Base-by-base conservation (phyloP, 2,113 vertebrate species). In the Calonectris borealis region DNA sequence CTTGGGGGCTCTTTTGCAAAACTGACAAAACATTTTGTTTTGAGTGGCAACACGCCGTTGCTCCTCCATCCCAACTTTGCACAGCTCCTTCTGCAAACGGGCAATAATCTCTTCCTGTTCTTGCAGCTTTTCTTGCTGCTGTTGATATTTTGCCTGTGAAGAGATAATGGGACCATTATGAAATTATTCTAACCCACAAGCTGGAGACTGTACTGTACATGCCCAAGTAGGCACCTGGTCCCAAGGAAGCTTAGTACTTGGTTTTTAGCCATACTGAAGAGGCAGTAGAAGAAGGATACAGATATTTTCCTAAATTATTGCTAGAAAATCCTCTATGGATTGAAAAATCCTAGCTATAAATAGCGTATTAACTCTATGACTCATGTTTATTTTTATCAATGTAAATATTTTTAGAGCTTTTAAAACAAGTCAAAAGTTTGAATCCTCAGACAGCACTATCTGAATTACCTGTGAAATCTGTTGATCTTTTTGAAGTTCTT, bases 401-500 rank as follows among this genome's bases (percentile, higher is more conserved):
- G 11, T 27, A 86, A 89, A 20, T 68, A 92, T 57, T 90, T 72
- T 72, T 31, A 85, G 7, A 46, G 7, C 17, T 89, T 79, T 54
- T 16, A 12, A 44, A 58, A 75, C 2, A 69, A 64, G n/a, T 21
- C 13, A 29, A 31, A 79, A 65, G 58, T 71, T 72, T 70, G 73
- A 86, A 46, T 64, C 11, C 18, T 87, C 49, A 83, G n/a, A 21
- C 25, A 88, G 46, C 4, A 42, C 24, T 52, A 22, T 48, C 29
- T 40, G 38, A 94, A 84, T 68, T 96, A 99, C 99, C 98, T 98
- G 98, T 15, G 98, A 97, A 10, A 95, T 94, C 60, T 93, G 93
- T 36, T 98, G 98, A 34, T 99, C 98, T 91, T 97, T 97, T 64
- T 98, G 97, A 90, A 99, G 98, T 40, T 98, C 98, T 86, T 96